Evolutionary conservation across 2,888 invertebrate species (phyloP).

Genomic region (Calliscelio sp.): DNA sequence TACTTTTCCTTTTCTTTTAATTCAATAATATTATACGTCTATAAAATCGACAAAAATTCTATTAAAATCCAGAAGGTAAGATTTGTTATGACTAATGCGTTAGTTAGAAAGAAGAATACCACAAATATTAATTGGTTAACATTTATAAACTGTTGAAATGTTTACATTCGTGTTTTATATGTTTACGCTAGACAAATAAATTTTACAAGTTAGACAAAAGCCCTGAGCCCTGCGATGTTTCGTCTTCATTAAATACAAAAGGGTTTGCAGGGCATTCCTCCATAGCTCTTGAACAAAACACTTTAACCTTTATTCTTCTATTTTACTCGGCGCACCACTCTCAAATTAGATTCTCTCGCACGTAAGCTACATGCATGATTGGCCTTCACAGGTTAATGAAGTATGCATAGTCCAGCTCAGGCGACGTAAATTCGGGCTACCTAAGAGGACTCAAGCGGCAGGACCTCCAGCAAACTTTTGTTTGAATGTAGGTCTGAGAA

Average conservation of each 20-base stretch:
- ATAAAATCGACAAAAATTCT: too few species aligned
- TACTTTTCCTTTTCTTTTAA: too few species aligned
- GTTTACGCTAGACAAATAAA: background rate
- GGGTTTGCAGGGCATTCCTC: slow-evolving; percentile 20
- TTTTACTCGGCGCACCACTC: slow-evolving; percentile 23
- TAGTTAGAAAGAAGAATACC: too few species aligned
- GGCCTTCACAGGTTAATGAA: slow-evolving; percentile 55
- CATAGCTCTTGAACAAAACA: slow-evolving; percentile 31
- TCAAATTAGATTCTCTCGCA: slow-evolving; percentile 44
- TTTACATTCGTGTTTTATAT: too few species aligned
- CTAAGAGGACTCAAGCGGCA: slow-evolving; percentile 24
- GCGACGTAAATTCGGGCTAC: slow-evolving; percentile 34
- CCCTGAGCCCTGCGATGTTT: background rate
- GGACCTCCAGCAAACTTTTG: background rate
- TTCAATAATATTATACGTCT: too few species aligned
- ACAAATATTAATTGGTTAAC: too few species aligned
- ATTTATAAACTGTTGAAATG: too few species aligned
- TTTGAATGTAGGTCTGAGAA: background rate
- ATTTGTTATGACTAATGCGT: too few species aligned
- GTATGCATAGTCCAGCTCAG: slow-evolving; percentile 45
- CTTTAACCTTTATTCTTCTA: slow-evolving; percentile 23
- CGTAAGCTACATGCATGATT: slow-evolving; percentile 60
- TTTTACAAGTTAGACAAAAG: slow-evolving; percentile 21
- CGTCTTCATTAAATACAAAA: slow-evolving; percentile 22
- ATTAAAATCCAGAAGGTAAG: too few species aligned